Evolutionary conservation across 1,140 invertebrate species (phyloP).

Genomic region (Drosophila baimaii): DNA sequence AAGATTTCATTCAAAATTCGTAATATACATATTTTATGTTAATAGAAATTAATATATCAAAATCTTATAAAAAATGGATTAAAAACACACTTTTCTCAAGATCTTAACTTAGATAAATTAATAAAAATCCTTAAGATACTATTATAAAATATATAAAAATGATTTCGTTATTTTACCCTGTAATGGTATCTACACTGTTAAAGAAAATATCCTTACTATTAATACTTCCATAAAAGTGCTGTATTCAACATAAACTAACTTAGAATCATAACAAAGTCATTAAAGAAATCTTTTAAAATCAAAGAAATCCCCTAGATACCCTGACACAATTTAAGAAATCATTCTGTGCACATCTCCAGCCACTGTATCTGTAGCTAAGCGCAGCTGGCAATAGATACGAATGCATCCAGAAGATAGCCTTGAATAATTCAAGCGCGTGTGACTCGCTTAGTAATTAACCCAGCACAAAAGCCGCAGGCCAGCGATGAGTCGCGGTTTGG

Average conservation of each 20-base stretch:
- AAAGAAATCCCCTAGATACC: no score
- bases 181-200: no score
- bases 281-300: neutral
- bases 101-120: neutral
- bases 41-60: no score
- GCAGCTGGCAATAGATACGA: slow-evolving; percentile 73
- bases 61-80: no score
- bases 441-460: slow-evolving; percentile 83
- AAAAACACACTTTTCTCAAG: no score
- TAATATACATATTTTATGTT: no score
- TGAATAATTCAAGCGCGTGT: slow-evolving; percentile 83
- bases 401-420: slow-evolving; percentile 69
- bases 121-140: neutral
- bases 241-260: no score
- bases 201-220: no score
- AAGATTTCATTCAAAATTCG: no score
- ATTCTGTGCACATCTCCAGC: slow-evolving; percentile 12
- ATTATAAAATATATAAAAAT: neutral
- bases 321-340: neutral
- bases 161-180: no score
- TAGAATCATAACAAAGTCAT: no score
- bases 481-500: slow-evolving; percentile 67
- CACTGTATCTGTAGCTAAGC: slow-evolving; percentile 26
- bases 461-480: slow-evolving; percentile 76
- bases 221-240: no score